Conservation (phyloP, 1,140 invertebrate species). For the Drosophila hydei region DNA sequence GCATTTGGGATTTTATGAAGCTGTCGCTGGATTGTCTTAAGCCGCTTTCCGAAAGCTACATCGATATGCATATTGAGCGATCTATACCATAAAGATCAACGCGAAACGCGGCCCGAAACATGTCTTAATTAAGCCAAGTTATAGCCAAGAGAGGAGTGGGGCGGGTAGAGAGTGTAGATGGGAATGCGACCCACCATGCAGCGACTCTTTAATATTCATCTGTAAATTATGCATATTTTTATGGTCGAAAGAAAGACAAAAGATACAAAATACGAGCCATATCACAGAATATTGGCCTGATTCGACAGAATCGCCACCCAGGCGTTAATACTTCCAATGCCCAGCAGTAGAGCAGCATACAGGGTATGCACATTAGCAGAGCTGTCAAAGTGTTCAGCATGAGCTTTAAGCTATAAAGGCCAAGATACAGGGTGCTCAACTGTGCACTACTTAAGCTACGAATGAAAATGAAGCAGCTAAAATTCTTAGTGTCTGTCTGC, state of each 20-base stretch:
- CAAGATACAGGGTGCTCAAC: too few relatives aligned
- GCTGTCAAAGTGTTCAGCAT: too few relatives aligned
- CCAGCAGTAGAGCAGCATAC: background rate
- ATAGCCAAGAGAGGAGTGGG: conserved; percentile 6
- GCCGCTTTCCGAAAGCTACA: conserved; percentile 51
- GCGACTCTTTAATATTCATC: conserved; percentile 55
- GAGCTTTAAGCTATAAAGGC: too few relatives aligned
- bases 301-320: conserved; percentile 56
- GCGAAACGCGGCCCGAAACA: conserved; percentile 63
- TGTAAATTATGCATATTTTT: conserved; percentile 81
- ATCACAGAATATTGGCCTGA: conserved; percentile 23
- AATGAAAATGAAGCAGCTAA: too few relatives aligned
- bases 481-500: too few relatives aligned
- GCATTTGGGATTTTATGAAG: conserved; percentile 53
- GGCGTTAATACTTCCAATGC: conserved; percentile 20
- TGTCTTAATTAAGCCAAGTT: conserved; percentile 64
- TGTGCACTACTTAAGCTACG: too few relatives aligned
- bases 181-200: conserved; percentile 54
- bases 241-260: conserved; percentile 43
- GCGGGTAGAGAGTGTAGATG: background rate
- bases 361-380: too few relatives aligned
- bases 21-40: conserved; percentile 56
- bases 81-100: conserved; percentile 77
- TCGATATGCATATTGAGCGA: conserved; percentile 77
- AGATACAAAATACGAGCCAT: conserved; percentile 24